Evolutionary conservation across 2,113 vertebrate genomes (phyloP).

Genomic region (Oncorhynchus masou): DNA sequence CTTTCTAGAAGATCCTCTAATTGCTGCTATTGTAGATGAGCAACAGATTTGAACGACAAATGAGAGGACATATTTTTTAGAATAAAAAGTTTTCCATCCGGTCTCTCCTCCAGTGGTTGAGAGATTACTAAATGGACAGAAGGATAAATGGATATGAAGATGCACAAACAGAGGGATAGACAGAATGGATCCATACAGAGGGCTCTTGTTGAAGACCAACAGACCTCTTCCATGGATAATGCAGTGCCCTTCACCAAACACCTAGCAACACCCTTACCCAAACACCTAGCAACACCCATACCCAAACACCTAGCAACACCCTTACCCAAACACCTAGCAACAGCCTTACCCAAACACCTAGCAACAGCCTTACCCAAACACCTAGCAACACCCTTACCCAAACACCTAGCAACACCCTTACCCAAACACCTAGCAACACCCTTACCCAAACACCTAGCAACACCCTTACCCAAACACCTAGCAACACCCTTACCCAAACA

Average conservation of each 20-base stretch:
- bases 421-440: too few species aligned
- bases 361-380: too few species aligned
- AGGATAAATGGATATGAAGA: not conserved
- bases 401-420: not conserved
- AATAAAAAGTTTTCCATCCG: not conserved
- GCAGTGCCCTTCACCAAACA: too few species aligned
- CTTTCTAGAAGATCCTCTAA: conserved; percentile 54
- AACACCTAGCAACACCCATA: too few species aligned
- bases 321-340: too few species aligned
- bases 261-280: too few species aligned
- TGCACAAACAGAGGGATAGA: not conserved
- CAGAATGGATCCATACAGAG: too few species aligned
- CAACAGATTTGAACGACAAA: conserved; percentile 17
- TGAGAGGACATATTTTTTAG: conserved; percentile 1
- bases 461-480: not conserved
- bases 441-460: too few species aligned
- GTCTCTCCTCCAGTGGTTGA: conserved; percentile 36
- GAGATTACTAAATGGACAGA: conserved; percentile 5
- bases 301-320: too few species aligned
- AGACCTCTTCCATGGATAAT: conserved; percentile 29
- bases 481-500: too few species aligned
- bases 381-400: too few species aligned
- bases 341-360: too few species aligned
- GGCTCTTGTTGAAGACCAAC: conserved; percentile 32
- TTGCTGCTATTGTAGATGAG: conserved; percentile 67